phyloP scores from a whole-genome alignment of 2,888 invertebrate genomes.

The Himalopsyche tibetana region DNA sequence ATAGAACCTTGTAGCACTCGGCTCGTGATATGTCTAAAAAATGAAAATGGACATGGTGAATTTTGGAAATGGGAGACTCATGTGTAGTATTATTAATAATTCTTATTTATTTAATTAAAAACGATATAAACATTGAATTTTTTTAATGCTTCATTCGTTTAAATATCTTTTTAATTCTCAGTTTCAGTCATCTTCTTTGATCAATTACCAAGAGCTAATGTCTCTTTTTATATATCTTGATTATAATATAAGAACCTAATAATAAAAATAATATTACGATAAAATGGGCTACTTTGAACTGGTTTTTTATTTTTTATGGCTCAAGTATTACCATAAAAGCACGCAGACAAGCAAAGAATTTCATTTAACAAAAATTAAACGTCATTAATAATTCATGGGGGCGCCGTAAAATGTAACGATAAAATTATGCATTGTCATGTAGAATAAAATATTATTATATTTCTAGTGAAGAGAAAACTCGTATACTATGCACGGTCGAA shows the following conservation, averaged over 20 bases:
- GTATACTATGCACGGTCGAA: background rate
- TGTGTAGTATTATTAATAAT: no score
- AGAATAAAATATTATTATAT: constrained; percentile 31
- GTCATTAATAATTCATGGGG: constrained; percentile 61
- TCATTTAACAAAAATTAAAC: constrained; percentile 56
- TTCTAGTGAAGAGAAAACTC: constrained; percentile 45
- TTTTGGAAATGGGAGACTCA: no score
- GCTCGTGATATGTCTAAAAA: no score
- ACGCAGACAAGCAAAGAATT: constrained; percentile 52
- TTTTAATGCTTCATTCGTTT: no score
- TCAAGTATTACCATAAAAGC: constrained; percentile 44
- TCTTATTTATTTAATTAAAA: no score
- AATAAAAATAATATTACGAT: constrained; percentile 33
- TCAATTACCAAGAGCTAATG: background rate
- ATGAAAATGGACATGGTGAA: no score
- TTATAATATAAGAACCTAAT: constrained; percentile 33
- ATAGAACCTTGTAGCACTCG: no score
- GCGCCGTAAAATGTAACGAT: constrained; percentile 58
- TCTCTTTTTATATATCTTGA: constrained; percentile 22
- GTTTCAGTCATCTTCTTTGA: background rate
- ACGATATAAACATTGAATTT: no score
- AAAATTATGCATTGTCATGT: constrained; percentile 59
- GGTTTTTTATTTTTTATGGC: constrained; percentile 45
- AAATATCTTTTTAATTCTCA: no score
- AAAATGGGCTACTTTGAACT: constrained; percentile 41